Evolutionary conservation across 2,113 vertebrate genomes (phyloP).

Genomic region (Lophura nycthemera): DNA sequence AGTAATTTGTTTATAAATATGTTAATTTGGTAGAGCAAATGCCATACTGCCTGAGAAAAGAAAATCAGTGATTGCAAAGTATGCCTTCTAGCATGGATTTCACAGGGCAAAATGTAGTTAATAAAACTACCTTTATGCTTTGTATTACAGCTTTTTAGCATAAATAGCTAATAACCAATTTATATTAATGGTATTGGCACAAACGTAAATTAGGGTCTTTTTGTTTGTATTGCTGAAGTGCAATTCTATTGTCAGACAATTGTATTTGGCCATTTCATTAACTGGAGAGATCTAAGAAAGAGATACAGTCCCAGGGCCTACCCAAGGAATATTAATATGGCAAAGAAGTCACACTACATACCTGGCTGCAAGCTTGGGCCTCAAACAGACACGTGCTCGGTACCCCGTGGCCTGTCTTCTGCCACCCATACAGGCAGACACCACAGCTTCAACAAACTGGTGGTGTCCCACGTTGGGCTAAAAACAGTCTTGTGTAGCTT

Average conservation of each 20-base stretch:
- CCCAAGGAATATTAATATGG: slow-evolving; percentile 65
- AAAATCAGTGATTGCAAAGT: slow-evolving; percentile 59
- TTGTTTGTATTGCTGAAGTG: slow-evolving; percentile 58
- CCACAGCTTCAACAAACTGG: background rate
- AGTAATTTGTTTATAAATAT: slow-evolving; percentile 79
- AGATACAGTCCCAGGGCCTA: slow-evolving; percentile 32
- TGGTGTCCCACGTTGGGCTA: background rate
- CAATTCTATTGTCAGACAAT: slow-evolving; percentile 42
- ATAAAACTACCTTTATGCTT: slow-evolving; percentile 78
- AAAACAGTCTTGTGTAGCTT: accelerated
- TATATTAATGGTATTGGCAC: slow-evolving; percentile 72
- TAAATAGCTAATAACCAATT: slow-evolving; percentile 80
- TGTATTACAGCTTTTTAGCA: slow-evolving; percentile 73
- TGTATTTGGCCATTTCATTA: slow-evolving; percentile 72
- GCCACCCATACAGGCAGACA: accelerated
- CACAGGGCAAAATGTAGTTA: slow-evolving; percentile 66
- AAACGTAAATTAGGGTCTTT: slow-evolving; percentile 74
- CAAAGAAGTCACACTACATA: slow-evolving; percentile 54
- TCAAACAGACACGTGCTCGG: background rate
- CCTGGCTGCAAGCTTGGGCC: slow-evolving; percentile 9
- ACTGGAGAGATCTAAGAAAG: slow-evolving; percentile 61
- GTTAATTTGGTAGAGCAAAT: slow-evolving; percentile 73
- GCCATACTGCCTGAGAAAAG: slow-evolving; percentile 2
- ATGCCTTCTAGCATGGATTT: slow-evolving; percentile 67
- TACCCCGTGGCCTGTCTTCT: background rate